Base-by-base conservation (phyloP, 2,888 invertebrate genomes). In the Apotomis betuletana region DNA sequence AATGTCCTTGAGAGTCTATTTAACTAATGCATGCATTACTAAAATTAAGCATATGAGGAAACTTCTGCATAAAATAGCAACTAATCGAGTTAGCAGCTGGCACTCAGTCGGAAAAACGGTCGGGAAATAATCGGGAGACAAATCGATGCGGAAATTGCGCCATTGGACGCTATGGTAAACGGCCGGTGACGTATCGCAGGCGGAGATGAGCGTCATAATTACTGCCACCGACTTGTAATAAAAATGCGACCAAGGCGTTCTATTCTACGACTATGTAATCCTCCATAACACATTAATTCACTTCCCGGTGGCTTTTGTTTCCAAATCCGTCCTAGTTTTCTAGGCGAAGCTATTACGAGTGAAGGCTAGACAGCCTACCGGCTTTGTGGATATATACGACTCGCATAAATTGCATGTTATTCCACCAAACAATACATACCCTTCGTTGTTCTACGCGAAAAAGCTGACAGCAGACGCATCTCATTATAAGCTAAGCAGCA, bases 111-210 rank as follows among this genome's bases (percentile, higher is more conserved):
- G 84, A 86, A 85, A 87, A 89, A 87, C 84, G 82, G 80, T 79
- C 80, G 82, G 87, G 81, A 85, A 88, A 89, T 89, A 88, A 90
- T 89, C 87, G 85, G 83, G 82, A 85, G 79, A 77, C 80, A 83
- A 83, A 79, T 84, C 79, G 83, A 77, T 75, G 75, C 87, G 90
- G 91, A 91, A 88, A 91, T 91, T 88, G 85, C 82, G 74, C 88
- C 83, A 87, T 90, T 90, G 85, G 83, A 83, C 78, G 81, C 79
- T 84, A 81, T 85, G 90, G 85, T 85, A 83, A 88, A 87, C 60
- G 70, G 70, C 59, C 74, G 68, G 68, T 72, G 67, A 67, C 55
- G 70, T 70, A 61, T 70, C 65, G 60, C 68, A 15, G 55, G 60
- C 70, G 70, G 70, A 70, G 70, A 70, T 70, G 60, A 70, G 70